Evolutionary conservation across 2,113 vertebrate species (phyloP), one percentile per base, ranked within the genome.

Genomic region (Ellobius talpinus): DNA sequence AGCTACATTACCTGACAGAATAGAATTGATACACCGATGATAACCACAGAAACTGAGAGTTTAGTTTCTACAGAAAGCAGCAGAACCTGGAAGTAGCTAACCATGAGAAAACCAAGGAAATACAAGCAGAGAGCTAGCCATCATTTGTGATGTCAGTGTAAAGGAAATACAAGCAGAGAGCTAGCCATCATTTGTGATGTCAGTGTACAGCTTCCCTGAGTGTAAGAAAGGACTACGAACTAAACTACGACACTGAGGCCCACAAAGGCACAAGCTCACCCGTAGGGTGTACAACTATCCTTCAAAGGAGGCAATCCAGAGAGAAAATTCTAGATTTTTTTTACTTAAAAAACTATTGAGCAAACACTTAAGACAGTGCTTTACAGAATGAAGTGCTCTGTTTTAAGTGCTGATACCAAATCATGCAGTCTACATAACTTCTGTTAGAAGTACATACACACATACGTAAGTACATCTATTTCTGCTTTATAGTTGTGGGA

Each of bases 61-160:
- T 93, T 88, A 92, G 76, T 66, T 96, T 63, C 86, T 74, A 96
- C 66, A 82, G 1, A 89, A 95, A 95, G 63, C 13, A 93, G 65
- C 50, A 94, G 90, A 87, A 81, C 76, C 42, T 95, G 2, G 79
- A 90, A 72, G 89, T 47, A 95, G n/a, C 50, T 97, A 84, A 87
- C 68, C 17, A 79, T 92, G 58, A 50, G 58, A 94, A 87, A 17
- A 94, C 8, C 96, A 91, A 91, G 39, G 24, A 90, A 96, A 95
- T 50, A 66, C 66, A 89, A 91, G 7, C 39, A 66, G 61, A 66
- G 36, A 92, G 29, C 61, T 24, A 93, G 42, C 70, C 2, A 76
- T 42, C 88, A 86, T 86, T 94, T 96, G 81, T 82, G 79, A 79
- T 68, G 63, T 90, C 91, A 94, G 81, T 88, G 17, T 39, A 96